Evolutionary conservation across 2,797 vertebrate genomes (phyloP).

Genomic region (Notolepis coatsorum): DNA sequence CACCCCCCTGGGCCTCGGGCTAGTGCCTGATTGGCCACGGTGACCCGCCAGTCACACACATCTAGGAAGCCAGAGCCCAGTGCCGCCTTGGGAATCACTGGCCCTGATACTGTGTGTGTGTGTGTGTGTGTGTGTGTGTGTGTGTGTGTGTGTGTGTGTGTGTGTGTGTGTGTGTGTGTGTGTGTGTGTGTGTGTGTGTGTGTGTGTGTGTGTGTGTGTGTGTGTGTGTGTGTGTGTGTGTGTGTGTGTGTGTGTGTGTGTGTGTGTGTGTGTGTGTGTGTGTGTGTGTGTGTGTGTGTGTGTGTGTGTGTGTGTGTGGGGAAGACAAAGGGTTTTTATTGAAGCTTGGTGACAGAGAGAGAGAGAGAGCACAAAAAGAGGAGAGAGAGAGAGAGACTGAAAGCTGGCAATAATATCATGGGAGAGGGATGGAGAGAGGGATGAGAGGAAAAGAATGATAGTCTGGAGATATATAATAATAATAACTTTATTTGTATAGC

Average conservation of each 20-base stretch:
- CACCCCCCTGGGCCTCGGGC: slow-evolving; percentile 72
- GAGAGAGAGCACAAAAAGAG: slow-evolving; percentile 5
- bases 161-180: neutral
- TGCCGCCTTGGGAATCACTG: slow-evolving; percentile 67
- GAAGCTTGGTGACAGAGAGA: slow-evolving; percentile 20
- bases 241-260: no score
- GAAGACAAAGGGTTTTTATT: slow-evolving; percentile 64
- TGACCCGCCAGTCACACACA: slow-evolving; percentile 71
- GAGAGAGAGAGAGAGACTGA: neutral
- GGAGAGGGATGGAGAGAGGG: slow-evolving; percentile 12
- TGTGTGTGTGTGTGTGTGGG: slow-evolving; percentile 44
- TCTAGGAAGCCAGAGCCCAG: slow-evolving; percentile 68
- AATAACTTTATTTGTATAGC: no score
- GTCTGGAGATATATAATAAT: no score
- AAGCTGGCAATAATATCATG: slow-evolving; percentile 10
- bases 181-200: neutral
- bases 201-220: slow-evolving; percentile 49
- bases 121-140: slow-evolving; percentile 34
- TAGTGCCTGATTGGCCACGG: slow-evolving; percentile 76
- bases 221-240: no score
- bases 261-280: no score
- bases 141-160: neutral
- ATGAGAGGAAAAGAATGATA: neutral
- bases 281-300: neutral
- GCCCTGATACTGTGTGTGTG: slow-evolving; percentile 66